Evolutionary conservation across 2,113 vertebrate species (phyloP).

Genomic region (Ochotona curzoniae): DNA sequence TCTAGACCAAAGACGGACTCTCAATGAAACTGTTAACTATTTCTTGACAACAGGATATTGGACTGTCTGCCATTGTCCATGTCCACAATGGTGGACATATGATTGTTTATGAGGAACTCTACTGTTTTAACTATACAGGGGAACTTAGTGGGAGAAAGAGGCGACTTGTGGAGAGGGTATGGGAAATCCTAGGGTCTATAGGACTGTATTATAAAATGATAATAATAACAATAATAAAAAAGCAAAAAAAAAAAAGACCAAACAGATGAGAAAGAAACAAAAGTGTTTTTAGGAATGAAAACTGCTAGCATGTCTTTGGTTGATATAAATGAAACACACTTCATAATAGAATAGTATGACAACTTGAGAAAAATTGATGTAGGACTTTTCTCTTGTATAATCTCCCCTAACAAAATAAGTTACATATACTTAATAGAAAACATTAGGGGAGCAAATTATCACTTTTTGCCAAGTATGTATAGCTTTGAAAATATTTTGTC

Average conservation of each 20-base stretch:
- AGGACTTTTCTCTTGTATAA: neutral
- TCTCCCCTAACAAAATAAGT: neutral
- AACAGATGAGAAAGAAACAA: neutral
- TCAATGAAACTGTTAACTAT: too few species aligned
- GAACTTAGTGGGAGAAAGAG: too few species aligned
- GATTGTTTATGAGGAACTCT: too few species aligned
- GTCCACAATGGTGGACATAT: too few species aligned
- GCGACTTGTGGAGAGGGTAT: too few species aligned
- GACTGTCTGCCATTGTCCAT: too few species aligned
- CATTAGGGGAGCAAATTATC: neutral
- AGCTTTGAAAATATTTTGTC: slow-evolving; percentile 58
- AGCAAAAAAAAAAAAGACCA: neutral
- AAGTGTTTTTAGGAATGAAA: slow-evolving; percentile 18
- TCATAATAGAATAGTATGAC: neutral
- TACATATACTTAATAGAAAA: slow-evolving; percentile 13
- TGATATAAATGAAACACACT: neutral
- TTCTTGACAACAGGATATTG: too few species aligned
- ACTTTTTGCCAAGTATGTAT: neutral
- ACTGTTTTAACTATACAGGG: too few species aligned
- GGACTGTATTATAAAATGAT: too few species aligned
- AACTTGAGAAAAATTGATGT: slow-evolving; percentile 1
- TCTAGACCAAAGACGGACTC: too few species aligned
- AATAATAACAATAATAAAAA: too few species aligned
- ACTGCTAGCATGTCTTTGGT: neutral
- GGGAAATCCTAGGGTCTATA: too few species aligned